These are phyloP conservation scores for Numida meleagris DNA, from an alignment of 2,113 vertebrate species.

Conservation along the genomic window DNA sequence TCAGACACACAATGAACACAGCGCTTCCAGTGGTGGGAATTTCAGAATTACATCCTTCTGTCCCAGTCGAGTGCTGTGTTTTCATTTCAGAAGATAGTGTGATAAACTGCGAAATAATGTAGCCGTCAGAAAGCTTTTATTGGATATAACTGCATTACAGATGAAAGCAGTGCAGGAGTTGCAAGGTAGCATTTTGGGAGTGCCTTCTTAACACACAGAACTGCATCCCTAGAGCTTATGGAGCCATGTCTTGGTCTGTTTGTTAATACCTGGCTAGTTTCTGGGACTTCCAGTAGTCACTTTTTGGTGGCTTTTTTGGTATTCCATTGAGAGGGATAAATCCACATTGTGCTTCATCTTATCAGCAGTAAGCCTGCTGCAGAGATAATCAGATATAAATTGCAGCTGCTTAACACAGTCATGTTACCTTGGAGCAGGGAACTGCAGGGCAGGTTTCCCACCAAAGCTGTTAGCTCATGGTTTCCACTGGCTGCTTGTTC, in stretches of 20 bases:
- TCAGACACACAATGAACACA: background rate
- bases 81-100: background rate
- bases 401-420: background rate
- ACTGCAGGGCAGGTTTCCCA: background rate
- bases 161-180: background rate
- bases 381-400: background rate
- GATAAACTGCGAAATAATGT: background rate
- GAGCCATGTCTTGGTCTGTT: background rate
- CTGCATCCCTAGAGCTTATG: rapidly evolving
- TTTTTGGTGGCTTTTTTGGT: background rate
- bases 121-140: background rate
- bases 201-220: background rate
- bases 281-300: no score
- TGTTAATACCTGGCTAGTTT: background rate
- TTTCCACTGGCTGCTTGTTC: slow-evolving; percentile 10
- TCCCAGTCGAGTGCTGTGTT: background rate
- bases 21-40: background rate
- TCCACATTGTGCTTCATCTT: background rate
- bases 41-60: background rate
- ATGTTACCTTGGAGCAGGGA: background rate
- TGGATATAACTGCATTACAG: background rate
- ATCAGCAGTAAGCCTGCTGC: background rate
- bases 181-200: background rate
- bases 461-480: background rate
- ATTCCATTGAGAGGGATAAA: rapidly evolving